phyloP scores from a whole-genome alignment of 23 tunicate genomes.

The Clavelina lepadiformis region DNA sequence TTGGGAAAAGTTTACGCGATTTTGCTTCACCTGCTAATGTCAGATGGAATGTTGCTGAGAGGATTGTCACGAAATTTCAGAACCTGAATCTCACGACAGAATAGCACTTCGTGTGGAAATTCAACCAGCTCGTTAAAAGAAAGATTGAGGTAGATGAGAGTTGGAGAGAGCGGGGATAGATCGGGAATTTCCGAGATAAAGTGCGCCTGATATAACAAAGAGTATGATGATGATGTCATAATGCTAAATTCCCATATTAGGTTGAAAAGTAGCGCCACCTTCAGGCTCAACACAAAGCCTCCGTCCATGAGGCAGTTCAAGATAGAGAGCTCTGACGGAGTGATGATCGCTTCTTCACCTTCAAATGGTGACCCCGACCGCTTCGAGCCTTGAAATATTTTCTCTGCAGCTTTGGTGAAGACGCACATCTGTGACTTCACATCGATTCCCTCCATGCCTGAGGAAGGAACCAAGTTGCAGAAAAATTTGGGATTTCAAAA shows the following conservation, averaged over 20 bases:
- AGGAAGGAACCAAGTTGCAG: too few species aligned
- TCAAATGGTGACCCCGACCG: conserved; percentile 45
- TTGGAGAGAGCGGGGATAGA: conserved; percentile 39
- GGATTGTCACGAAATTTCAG: conserved; percentile 81
- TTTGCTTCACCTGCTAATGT: conserved; percentile 71
- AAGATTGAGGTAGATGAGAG: conserved; percentile 61
- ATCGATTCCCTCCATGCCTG: conserved; percentile 56
- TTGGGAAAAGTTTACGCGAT: too few species aligned
- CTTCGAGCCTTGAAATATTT: conserved; percentile 51
- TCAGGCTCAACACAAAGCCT: conserved; percentile 71
- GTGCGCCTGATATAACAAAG: conserved; percentile 53
- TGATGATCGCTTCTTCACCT: conserved; percentile 66
- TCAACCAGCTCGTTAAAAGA: conserved; percentile 67
- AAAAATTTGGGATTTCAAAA: too few species aligned
- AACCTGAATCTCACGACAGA: conserved; percentile 61
- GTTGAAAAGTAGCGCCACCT: conserved; percentile 26
- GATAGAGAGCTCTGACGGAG: conserved; percentile 76
- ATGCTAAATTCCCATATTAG: not conserved
- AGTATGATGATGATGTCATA: not conserved
- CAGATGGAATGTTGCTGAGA: conserved; percentile 43
- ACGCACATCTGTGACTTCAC: conserved; percentile 46
- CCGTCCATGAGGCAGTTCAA: conserved; percentile 86
- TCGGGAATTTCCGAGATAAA: conserved; percentile 72
- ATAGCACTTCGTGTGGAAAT: conserved; percentile 57
- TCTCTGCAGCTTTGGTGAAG: conserved; percentile 49